phyloP scores from a whole-genome alignment of 2,888 invertebrate genomes.

The Halictus quadricinctus region DNA sequence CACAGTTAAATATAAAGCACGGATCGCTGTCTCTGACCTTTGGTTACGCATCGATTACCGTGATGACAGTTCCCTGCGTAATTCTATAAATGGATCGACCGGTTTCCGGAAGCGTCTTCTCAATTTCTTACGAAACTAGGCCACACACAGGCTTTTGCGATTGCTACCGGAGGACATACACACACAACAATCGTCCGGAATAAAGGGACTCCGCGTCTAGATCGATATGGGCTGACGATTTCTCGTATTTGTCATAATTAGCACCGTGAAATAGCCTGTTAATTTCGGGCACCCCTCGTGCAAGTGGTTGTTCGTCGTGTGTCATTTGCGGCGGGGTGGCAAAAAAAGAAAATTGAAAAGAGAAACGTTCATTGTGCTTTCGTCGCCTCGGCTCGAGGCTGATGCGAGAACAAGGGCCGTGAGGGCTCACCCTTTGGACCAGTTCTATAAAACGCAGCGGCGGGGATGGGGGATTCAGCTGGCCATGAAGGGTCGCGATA shows the following conservation, averaged over 20 bases:
- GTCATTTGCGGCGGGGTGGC: slow-evolving; percentile 2
- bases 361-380: slow-evolving; percentile 34
- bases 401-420: slow-evolving; percentile 22
- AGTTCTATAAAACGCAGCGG: slow-evolving; percentile 1
- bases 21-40: not conserved
- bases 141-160: not conserved
- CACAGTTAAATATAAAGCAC: not conserved
- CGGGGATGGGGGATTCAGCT: slow-evolving; percentile 22
- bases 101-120: not conserved
- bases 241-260: slow-evolving; percentile 71
- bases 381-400: slow-evolving; percentile 25
- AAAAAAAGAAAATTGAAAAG: not conserved
- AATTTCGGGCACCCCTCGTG: slow-evolving; percentile 49
- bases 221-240: slow-evolving; percentile 10
- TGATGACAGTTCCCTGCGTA: not conserved
- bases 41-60: not conserved
- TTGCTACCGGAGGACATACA: not conserved
- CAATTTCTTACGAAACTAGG: slow-evolving; percentile 36
- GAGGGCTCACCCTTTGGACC: slow-evolving; percentile 37
- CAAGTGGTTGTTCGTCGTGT: slow-evolving; percentile 20
- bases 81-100: not conserved
- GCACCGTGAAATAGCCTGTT: slow-evolving; percentile 69
- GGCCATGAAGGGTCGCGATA: slow-evolving; percentile 55
- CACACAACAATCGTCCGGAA: not conserved
- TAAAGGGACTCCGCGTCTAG: not conserved